Evolutionary conservation across 2,888 invertebrate species (phyloP).

Genomic region (Temnothorax rugatulus): DNA sequence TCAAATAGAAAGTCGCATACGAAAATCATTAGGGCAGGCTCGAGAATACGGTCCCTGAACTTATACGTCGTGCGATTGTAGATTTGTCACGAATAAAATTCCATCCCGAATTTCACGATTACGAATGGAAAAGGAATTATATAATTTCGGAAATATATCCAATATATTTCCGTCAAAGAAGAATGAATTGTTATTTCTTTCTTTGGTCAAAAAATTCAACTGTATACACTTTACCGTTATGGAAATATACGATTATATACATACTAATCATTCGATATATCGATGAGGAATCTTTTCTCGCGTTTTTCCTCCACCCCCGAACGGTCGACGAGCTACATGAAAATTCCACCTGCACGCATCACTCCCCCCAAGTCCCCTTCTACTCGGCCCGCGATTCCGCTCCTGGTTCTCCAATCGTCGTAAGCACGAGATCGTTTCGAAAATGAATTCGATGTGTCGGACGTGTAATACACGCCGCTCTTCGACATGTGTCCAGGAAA

Average conservation of each 20-base stretch:
- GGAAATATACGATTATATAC: neutral
- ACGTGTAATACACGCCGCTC: constrained; percentile 36
- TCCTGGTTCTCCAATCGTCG: neutral
- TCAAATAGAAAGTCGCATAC: too few relatives aligned
- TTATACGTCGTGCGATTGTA: neutral
- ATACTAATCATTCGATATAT: neutral
- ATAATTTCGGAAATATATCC: too few relatives aligned
- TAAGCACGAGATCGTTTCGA: constrained; percentile 17
- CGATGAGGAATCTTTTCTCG: neutral
- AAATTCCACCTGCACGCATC: neutral
- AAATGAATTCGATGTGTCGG: constrained; percentile 25
- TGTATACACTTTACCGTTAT: neutral
- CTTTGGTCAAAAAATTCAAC: neutral
- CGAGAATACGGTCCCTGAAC: too few relatives aligned
- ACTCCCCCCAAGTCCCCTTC: too few relatives aligned
- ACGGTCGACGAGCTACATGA: too few relatives aligned
- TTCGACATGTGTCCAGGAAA: constrained; percentile 65
- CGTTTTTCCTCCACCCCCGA: neutral
- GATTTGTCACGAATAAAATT: neutral
- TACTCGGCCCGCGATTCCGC: neutral
- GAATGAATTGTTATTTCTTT: neutral
- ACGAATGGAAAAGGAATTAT: neutral
- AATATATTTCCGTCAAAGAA: neutral
- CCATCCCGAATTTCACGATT: neutral
- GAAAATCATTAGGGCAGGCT: too few relatives aligned